Evolutionary conservation across 2,113 vertebrate species (phyloP).

Genomic region (Eretmochelys imbricata): DNA sequence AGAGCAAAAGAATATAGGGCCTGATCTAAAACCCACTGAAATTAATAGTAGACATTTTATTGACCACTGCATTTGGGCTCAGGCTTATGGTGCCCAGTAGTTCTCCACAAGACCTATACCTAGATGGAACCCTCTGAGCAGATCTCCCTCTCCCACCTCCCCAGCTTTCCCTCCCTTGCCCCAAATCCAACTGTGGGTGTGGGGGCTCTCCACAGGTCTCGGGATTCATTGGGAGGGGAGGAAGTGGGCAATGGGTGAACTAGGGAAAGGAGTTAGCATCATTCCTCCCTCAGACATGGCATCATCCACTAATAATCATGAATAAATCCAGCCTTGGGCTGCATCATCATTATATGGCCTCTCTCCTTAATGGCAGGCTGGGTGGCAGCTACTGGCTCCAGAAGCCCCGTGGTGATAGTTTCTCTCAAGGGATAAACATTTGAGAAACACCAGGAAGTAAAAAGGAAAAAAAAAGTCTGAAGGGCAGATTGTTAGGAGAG

Average conservation of each 20-base stretch:
- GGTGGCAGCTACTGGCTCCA: background rate
- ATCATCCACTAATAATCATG: background rate
- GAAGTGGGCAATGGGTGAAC: background rate
- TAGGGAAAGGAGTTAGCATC: background rate
- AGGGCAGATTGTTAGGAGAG: background rate
- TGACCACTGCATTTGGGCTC: rapidly evolving
- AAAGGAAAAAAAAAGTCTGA: background rate
- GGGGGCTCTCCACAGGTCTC: background rate
- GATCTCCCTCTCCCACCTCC: background rate
- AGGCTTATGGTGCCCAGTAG: background rate
- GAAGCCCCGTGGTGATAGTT: background rate
- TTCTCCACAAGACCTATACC: background rate
- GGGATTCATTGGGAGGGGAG: background rate
- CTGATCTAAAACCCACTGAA: background rate
- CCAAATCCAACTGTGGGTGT: rapidly evolving
- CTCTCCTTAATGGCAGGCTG: background rate
- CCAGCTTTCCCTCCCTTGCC: background rate
- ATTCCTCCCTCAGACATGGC: background rate
- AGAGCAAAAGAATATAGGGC: background rate
- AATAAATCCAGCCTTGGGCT: background rate
- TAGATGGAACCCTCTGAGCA: background rate
- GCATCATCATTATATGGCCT: background rate
- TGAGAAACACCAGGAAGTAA: background rate
- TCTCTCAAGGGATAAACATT: background rate
- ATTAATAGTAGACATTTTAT: background rate